Conservation (phyloP, 2,797 vertebrate species). For the Muscicapa comitata region DNA sequence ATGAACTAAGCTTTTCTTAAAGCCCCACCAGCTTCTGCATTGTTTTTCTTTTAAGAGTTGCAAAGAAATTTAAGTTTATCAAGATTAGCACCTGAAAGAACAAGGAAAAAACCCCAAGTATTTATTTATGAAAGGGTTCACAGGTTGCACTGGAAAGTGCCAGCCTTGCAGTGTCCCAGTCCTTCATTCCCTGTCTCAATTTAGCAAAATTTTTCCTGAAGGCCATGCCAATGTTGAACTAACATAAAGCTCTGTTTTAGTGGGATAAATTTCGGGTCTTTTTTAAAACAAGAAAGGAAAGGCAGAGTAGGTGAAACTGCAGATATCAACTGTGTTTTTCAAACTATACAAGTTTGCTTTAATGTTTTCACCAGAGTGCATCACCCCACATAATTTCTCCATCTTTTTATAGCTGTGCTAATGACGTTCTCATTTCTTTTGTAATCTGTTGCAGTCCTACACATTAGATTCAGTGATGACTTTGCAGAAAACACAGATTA, state of each 20-base stretch:
- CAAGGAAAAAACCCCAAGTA: not conserved
- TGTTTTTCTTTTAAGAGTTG: not conserved
- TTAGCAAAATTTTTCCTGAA: not conserved
- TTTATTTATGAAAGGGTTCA: not conserved
- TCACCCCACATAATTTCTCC: not conserved
- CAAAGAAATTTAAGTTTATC: not conserved
- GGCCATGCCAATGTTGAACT: fast-evolving
- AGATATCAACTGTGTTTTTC: not conserved
- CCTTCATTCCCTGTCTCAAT: not conserved
- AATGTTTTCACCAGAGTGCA: not conserved
- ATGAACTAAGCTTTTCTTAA: not conserved
- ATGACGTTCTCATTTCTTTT: slow-evolving; percentile 16
- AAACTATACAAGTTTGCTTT: not conserved
- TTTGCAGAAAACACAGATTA: slow-evolving; percentile 27
- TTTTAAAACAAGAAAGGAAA: not conserved
- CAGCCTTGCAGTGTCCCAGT: not conserved
- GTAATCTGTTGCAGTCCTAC: slow-evolving; percentile 15
- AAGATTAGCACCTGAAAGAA: not conserved
- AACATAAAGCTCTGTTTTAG: not conserved
- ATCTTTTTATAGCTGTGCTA: slow-evolving; percentile 20
- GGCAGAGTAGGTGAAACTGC: not conserved
- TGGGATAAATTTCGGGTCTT: not conserved
- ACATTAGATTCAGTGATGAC: slow-evolving; percentile 19
- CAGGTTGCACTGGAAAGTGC: not conserved
- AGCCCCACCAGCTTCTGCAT: not conserved